Base-by-base conservation (phyloP, 1,140 invertebrate genomes). In the Micrasema minimum region DNA sequence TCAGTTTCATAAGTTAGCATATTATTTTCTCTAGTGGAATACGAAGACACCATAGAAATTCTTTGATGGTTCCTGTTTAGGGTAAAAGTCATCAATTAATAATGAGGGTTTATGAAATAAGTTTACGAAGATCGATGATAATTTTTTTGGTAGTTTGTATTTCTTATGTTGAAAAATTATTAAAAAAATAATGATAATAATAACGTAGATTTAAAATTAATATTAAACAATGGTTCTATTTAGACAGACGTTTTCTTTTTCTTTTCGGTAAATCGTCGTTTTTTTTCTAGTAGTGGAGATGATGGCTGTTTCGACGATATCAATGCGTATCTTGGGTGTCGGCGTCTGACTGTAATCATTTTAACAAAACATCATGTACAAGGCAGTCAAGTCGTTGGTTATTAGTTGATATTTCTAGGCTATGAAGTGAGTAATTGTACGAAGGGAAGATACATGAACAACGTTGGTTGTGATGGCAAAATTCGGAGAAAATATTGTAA, bases 261-360 rank as follows among this genome's bases (percentile, higher is more conserved):
- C 23, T n/a, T 31, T 31, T 31, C 26, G 3, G 26, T 4, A 4
- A 22, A 61, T 69, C 50, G 70, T 62, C 50, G 64, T 37, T 37
- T 53, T 69, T 55, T 31, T 51, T 69, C 71, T 51, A 69, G 69
- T 55, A 41, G 72, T 51, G 66, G 48, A 62, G 73, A 20, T 43
- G 73, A 64, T 16, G 66, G 69, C 70, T 51, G 64, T 61, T 62
- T 66, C 66, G 55, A 66, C 66, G 66, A 65, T 65, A 66, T 71
- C 59, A 65, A 43, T 70, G 48, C 74, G 74, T 57, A 72, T 69
- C 73, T 46, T 69, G 46, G 74, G 46, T 66, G 66, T 53, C 50
- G 70, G 26, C 65, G 62, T 61, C 69, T 69, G 70, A 75, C 74
- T 75, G 74, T 72, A 75, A 75, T 61, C 74, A 75, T 72, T 75